Conservation (phyloP, 2,888 invertebrate genomes). For the Ecliptopera silaceata region DNA sequence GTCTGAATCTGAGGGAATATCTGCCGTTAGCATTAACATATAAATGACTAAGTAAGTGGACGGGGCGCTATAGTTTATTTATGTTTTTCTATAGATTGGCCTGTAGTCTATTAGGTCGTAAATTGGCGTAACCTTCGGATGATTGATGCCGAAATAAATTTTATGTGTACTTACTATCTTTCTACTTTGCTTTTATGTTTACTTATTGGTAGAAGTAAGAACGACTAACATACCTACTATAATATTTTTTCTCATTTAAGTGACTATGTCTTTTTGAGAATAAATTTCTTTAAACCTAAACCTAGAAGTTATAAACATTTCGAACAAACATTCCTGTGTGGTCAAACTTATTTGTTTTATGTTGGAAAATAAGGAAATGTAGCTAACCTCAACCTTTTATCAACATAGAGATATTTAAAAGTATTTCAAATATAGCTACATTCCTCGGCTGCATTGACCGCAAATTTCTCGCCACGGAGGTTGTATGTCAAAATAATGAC, state of each 20-base stretch:
- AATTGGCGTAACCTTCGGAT: constrained; percentile 45
- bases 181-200: not conserved
- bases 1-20: constrained; percentile 73
- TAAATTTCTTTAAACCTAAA: too few relatives aligned
- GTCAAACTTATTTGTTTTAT: constrained; percentile 28
- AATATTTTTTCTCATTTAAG: too few relatives aligned
- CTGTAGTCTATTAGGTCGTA: constrained; percentile 58
- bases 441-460: constrained; percentile 74
- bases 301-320: too few relatives aligned
- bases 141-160: constrained; percentile 38
- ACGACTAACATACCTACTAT: too few relatives aligned
- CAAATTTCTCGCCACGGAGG: constrained; percentile 69
- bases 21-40: constrained; percentile 77
- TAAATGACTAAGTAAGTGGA: constrained; percentile 82
- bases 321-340: constrained; percentile 5
- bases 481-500: constrained; percentile 81
- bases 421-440: constrained; percentile 72
- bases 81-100: constrained; percentile 56
- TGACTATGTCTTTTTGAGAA: too few relatives aligned
- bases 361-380: constrained; percentile 19
- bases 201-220: not conserved
- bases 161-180: not conserved
- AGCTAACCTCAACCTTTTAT: constrained; percentile 58
- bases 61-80: constrained; percentile 64
- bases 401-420: constrained; percentile 66